These are phyloP conservation scores for Crypturellus undulatus DNA, from an alignment of 2,113 vertebrate species.

Conservation along the genomic window DNA sequence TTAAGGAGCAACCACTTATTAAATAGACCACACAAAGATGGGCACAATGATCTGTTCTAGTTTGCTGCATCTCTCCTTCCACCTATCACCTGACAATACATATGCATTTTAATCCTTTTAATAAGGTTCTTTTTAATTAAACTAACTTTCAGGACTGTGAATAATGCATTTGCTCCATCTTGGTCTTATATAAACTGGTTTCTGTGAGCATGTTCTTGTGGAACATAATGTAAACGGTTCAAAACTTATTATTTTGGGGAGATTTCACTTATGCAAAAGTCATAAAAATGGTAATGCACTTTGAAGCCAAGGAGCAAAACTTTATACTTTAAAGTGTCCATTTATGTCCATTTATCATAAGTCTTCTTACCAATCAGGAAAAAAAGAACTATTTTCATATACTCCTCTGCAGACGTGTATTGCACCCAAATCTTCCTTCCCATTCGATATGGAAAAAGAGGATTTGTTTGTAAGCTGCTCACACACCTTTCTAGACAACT, in stretches of 20 bases:
- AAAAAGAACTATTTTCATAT: not conserved
- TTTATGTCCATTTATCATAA: not conserved
- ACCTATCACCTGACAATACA: not conserved
- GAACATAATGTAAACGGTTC: not conserved
- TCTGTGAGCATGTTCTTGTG: not conserved
- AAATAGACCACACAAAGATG: not conserved
- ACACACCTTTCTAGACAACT: not conserved
- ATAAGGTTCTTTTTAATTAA: not conserved
- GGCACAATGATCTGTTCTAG: not conserved
- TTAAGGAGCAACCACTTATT: not conserved
- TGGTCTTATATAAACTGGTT: not conserved
- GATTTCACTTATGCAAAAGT: not conserved
- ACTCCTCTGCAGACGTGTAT: not conserved
- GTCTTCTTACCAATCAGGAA: not conserved
- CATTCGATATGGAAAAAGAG: not conserved
- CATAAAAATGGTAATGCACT: not conserved
- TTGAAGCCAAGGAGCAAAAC: not conserved
- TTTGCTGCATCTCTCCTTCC: not conserved
- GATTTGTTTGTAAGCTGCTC: not conserved
- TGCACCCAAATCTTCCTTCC: not conserved
- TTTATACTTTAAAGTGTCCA: accelerated
- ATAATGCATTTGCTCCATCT: not conserved
- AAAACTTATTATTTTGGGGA: not conserved
- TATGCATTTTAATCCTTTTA: not conserved
- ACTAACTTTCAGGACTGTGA: not conserved